Evolutionary conservation across 2,888 invertebrate species (phyloP).

Genomic region (Diarsia rubi): DNA sequence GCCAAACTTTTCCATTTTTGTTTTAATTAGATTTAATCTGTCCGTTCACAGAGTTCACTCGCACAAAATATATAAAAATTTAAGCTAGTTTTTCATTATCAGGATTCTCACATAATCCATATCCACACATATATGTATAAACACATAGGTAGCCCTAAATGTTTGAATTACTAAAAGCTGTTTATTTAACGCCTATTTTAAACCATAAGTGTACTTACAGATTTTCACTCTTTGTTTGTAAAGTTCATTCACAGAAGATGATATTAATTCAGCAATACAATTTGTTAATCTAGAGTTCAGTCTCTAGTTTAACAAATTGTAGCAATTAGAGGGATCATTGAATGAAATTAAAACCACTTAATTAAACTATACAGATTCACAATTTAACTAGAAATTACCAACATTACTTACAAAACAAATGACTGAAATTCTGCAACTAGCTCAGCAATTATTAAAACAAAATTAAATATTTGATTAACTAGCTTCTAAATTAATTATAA

Average conservation of each 20-base stretch:
- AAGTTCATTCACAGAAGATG: neutral
- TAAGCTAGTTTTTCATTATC: neutral
- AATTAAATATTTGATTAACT: slow-evolving; percentile 16
- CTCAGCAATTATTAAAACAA: slow-evolving; percentile 20
- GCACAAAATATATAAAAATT: neutral
- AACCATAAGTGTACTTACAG: neutral
- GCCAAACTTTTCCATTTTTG: neutral
- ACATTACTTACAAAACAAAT: slow-evolving; percentile 15
- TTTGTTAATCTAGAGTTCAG: too few species aligned
- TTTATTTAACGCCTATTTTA: neutral
- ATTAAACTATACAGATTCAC: slow-evolving; percentile 17
- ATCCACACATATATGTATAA: neutral
- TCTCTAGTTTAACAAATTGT: slow-evolving; percentile 3
- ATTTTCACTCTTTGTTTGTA: slow-evolving; percentile 15
- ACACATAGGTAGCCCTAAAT: neutral
- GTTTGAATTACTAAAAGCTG: neutral
- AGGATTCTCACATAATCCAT: neutral
- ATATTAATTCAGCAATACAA: slow-evolving; percentile 8
- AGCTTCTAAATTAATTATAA: slow-evolving; percentile 8
- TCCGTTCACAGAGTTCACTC: neutral
- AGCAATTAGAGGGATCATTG: slow-evolving; percentile 10
- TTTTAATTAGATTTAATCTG: slow-evolving; percentile 21
- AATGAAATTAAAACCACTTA: neutral
- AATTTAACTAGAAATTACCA: neutral
- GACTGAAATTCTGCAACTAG: neutral